Percentiles rank a stretch among this genome's conserved stretches.
Evolutionary conservation across 2,113 vertebrate species (phyloP).

Genomic region (Motacilla tschutschensis): DNA sequence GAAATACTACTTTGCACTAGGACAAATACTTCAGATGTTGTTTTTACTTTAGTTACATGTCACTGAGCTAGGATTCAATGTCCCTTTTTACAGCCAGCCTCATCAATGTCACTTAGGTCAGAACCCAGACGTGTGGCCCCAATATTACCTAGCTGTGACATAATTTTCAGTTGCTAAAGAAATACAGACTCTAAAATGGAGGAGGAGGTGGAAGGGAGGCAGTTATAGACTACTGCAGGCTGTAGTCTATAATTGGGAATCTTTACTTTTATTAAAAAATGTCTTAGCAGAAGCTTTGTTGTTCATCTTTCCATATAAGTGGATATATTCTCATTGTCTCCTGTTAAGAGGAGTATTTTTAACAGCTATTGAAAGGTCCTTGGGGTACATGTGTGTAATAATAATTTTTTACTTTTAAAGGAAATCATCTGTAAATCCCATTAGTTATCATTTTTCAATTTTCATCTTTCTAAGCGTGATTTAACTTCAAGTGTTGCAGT

Average conservation of each 20-base stretch:
- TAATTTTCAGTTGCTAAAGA: background rate
- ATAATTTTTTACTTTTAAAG: slow-evolving; percentile 27
- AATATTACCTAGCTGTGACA: background rate
- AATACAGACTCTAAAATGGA: background rate
- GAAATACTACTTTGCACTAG: background rate
- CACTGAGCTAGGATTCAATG: rapidly evolving
- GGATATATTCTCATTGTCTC: slow-evolving; percentile 45
- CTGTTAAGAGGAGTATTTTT: slow-evolving; percentile 44
- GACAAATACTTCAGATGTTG: background rate
- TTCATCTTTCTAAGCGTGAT: slow-evolving; percentile 41
- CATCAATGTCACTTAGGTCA: background rate
- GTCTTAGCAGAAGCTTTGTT: slow-evolving; percentile 20
- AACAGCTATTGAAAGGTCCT: slow-evolving; percentile 37
- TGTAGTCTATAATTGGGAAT: background rate
- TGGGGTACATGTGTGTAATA: slow-evolving; percentile 5
- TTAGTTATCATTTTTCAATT: slow-evolving; percentile 36
- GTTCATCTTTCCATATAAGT: slow-evolving; percentile 25
- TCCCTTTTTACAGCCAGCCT: background rate
- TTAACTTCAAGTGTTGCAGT: slow-evolving; percentile 42
- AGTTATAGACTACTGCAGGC: background rate
- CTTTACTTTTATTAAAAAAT: slow-evolving; percentile 21
- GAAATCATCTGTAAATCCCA: slow-evolving; percentile 49
- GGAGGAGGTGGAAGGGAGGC: background rate
- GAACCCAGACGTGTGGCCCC: background rate
- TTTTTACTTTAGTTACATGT: background rate